Evolutionary conservation across 2,113 vertebrate genomes (phyloP).

Genomic region (Narcine bancroftii): DNA sequence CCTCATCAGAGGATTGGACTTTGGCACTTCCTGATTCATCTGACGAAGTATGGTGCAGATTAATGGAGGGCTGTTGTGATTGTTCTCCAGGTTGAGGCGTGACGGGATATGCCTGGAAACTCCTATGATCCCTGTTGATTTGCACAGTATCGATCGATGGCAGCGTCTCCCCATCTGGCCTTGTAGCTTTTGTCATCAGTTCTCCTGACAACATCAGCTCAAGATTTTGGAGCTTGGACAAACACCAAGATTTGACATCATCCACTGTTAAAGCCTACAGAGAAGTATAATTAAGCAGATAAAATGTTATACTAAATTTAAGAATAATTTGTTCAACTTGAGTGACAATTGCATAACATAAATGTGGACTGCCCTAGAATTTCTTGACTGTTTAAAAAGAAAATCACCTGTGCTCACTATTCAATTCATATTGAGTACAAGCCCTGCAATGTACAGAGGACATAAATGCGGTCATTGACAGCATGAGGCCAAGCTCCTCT

Average conservation of each 20-base stretch:
- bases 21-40: conserved; percentile 42
- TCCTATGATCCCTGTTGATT: conserved; percentile 43
- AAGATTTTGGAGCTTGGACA: conserved; percentile 84
- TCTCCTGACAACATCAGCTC: conserved; percentile 74
- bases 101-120: conserved; percentile 26
- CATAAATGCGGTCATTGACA: no score
- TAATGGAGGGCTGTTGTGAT: conserved; percentile 48
- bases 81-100: conserved; percentile 42
- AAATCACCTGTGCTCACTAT: no score
- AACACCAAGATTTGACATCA: conserved; percentile 90
- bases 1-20: conserved; percentile 43
- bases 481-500: no score
- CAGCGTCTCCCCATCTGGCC: conserved; percentile 62
- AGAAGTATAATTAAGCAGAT: conserved; percentile 38
- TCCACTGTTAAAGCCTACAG: conserved; percentile 71
- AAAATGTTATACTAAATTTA: background rate
- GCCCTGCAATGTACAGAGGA: no score
- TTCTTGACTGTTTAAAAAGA: no score
- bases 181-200: conserved; percentile 55
- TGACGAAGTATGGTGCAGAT: conserved; percentile 40
- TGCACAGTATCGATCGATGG: conserved; percentile 51
- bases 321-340: background rate
- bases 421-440: no score
- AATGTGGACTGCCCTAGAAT: background rate
- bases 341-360: background rate